These are phyloP conservation scores for Leptinotarsa undecemlineata DNA, from an alignment of 1,140 invertebrate species.

Conservation along the genomic window DNA sequence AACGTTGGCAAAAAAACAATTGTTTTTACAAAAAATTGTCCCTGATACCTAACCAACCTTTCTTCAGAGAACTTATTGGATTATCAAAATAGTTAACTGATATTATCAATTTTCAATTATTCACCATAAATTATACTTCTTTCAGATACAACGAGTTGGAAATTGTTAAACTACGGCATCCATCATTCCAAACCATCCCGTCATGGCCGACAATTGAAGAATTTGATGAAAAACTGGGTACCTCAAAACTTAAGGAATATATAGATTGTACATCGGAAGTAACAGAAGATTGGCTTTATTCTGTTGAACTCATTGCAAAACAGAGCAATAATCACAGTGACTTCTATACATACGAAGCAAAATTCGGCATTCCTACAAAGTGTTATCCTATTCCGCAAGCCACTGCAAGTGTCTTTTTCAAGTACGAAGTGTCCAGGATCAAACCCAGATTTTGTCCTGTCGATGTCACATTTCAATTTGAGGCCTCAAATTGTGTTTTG, in stretches of 20 bases:
- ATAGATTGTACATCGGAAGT: constrained; percentile 25
- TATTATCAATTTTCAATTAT: no score
- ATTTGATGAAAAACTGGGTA: constrained; percentile 26
- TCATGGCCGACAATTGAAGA: constrained; percentile 32
- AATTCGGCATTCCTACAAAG: constrained; percentile 10
- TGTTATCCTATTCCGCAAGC: constrained; percentile 36
- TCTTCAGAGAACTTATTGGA: no score
- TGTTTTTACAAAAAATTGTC: no score
- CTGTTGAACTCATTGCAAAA: constrained; percentile 25
- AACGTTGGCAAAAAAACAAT: no score
- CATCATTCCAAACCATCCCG: constrained; percentile 2
- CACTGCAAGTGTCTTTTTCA: constrained; percentile 36
- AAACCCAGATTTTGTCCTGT: constrained; percentile 28
- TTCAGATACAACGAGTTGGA: no score
- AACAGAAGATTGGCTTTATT: constrained; percentile 36
- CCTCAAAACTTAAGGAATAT: constrained; percentile 30
- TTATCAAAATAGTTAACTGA: no score
- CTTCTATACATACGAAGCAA: constrained; percentile 33
- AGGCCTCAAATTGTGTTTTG: constrained; percentile 22
- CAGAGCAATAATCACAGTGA: constrained; percentile 18
- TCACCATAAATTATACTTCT: no score
- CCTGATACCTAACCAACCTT: no score
- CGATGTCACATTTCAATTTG: constrained; percentile 31
- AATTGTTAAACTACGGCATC: no score
- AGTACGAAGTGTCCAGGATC: constrained; percentile 29